Conservation (phyloP, 2,797 vertebrate genomes). For the Aldrovandia affinis region DNA sequence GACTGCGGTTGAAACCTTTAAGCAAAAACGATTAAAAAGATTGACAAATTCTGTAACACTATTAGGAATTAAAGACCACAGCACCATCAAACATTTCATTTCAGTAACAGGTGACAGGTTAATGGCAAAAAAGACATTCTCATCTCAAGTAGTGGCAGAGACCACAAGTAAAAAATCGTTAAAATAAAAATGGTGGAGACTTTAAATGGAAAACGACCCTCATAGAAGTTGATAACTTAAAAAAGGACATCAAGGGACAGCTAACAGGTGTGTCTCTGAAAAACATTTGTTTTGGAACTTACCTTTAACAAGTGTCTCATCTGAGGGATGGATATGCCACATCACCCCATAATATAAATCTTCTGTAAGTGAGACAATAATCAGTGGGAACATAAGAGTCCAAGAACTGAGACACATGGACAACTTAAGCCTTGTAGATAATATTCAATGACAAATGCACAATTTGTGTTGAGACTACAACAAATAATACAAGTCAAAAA, state of each 20-base stretch:
- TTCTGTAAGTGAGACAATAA: conserved; percentile 14
- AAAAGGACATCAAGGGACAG: background rate
- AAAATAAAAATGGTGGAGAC: background rate
- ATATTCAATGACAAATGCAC: background rate
- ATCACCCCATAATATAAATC: background rate
- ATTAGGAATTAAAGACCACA: conserved; percentile 19
- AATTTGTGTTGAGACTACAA: background rate
- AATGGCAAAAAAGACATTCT: conserved; percentile 8
- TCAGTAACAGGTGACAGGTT: background rate
- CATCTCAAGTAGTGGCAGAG: conserved; percentile 4
- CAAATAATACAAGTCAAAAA: background rate
- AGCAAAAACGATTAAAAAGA: background rate
- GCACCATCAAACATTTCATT: conserved; percentile 1
- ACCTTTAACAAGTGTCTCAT: background rate
- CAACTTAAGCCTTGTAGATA: background rate
- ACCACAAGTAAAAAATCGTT: background rate
- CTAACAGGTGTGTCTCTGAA: background rate
- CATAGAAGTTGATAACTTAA: background rate
- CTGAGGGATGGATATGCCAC: background rate
- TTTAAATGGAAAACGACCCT: conserved; percentile 3
- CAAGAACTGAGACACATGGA: background rate
- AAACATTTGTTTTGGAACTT: conserved; percentile 2
- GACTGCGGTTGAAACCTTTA: background rate
- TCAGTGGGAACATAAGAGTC: background rate
- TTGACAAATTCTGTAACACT: background rate